Evolutionary conservation across 2,888 invertebrate species (phyloP), one percentile per base, ranked within the genome.

Genomic region (Drosophila nr. medialis): DNA sequence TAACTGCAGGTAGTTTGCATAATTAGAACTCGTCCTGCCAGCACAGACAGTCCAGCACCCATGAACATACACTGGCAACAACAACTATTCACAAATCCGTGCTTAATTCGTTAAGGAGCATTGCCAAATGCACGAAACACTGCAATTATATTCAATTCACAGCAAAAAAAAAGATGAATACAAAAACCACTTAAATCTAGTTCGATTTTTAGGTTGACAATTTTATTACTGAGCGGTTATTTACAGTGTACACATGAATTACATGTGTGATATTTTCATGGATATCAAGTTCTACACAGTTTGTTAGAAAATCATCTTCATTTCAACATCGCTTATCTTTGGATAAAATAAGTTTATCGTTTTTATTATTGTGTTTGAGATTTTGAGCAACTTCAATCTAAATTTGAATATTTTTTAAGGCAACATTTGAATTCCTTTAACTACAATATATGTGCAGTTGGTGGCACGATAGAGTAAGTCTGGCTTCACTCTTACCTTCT

Each of bases 1-100:
- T 83, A 87, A 81, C 90, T 85, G 88, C 90, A 88, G 86, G 90
- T 88, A 87, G 90, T 87, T 87, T 87, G 88, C 86, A 89, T 86
- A 86, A 86, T 86, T 85, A 85, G 90, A 77, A 53, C 73, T 72
- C 74, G 51, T 49, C 18, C 59, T 49, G 61, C 58, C 65, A 59
- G 58, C 56, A 42, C 72, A 72, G 69, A 73, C 70, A 65, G 54
- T 34, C 61, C 54, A 3, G 4, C 36, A 38, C 36, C 54, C 38
- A 55, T 29, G 18, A 27, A 15, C 45, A n/a, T 42, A 59, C 55
- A 55, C 55, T 55, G 55, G 4, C 10, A 55, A 11, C 18, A 50
- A 45, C 21, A 50, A 29, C 18, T 4, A 24, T 34, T 10, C 15
- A n/a, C 27, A 27, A n/a, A n/a, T 50, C 27, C 18, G 10, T 6